A percentile compares a stretch with the other conserved stretches of the same genome.
Conservation (phyloP, 1,140 invertebrate genomes). For the Lepidurus couesii region DNA sequence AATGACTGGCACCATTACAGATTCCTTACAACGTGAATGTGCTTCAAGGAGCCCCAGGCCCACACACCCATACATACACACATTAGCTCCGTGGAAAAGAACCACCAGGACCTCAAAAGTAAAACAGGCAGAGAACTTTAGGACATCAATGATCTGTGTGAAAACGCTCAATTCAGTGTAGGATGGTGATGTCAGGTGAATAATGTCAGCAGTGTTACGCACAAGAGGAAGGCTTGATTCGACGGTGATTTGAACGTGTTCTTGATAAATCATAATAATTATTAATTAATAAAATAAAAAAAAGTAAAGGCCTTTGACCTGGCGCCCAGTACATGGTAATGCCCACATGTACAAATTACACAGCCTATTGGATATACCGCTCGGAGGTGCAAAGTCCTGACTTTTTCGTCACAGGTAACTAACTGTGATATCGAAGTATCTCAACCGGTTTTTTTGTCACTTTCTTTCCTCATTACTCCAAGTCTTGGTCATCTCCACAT, state of each 20-base stretch:
- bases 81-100: slow-evolving; percentile 9
- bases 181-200: background rate
- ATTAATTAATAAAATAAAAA: too few relatives aligned
- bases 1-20: slow-evolving; percentile 21
- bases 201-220: too few relatives aligned
- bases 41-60: background rate
- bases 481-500: background rate
- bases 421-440: slow-evolving; percentile 5
- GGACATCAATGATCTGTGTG: background rate
- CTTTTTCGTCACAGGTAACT: slow-evolving; percentile 21
- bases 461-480: background rate
- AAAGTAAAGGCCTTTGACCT: background rate
- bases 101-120: background rate
- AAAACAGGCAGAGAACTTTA: background rate
- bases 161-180: background rate
- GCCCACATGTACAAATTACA: slow-evolving; percentile 22
- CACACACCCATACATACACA: background rate
- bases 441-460: background rate
- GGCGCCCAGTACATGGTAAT: slow-evolving; percentile 15
- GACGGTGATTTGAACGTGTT: too few relatives aligned
- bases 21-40: slow-evolving; percentile 19
- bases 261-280: too few relatives aligned
- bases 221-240: too few relatives aligned
- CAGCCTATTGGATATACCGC: background rate
- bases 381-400: background rate